phyloP scores from a whole-genome alignment of 92 coral and sea anemone species.

The Paramuricea clavata region DNA sequence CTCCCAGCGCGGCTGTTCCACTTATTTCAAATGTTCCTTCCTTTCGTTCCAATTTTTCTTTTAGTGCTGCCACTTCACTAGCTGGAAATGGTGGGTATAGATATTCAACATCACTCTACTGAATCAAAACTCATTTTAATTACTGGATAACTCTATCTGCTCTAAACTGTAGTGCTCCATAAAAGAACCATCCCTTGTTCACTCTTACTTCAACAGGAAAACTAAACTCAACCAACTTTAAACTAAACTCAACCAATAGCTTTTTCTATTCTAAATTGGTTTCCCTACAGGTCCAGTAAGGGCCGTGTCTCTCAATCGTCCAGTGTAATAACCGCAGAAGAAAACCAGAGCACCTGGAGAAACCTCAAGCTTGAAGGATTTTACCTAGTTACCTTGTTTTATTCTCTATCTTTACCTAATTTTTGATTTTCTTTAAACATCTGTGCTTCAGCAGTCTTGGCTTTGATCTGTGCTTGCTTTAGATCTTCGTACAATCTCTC shows the following conservation, averaged over 20 bases:
- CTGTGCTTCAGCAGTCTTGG: slow-evolving; percentile 82
- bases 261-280: too few species aligned
- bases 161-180: background rate
- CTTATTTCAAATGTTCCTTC: slow-evolving; percentile 74
- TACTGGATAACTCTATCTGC: background rate
- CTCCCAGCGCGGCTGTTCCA: slow-evolving; percentile 92
- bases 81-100: slow-evolving; percentile 48
- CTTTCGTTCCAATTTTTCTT: slow-evolving; percentile 82
- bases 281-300: background rate
- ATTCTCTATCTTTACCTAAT: slow-evolving; percentile 70
- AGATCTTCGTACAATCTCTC: slow-evolving; percentile 91
- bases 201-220: too few species aligned
- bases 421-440: slow-evolving; percentile 98
- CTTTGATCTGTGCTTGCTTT: slow-evolving; percentile 88
- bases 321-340: background rate
- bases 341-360: background rate
- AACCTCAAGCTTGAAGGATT: too few species aligned
- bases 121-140: too few species aligned
- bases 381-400: background rate
- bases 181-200: too few species aligned
- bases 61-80: slow-evolving; percentile 88
- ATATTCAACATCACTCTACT: too few species aligned
- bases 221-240: too few species aligned
- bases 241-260: too few species aligned
- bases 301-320: background rate